Base-by-base conservation (phyloP, 2,113 vertebrate species). In the Irena cyanogastra region DNA sequence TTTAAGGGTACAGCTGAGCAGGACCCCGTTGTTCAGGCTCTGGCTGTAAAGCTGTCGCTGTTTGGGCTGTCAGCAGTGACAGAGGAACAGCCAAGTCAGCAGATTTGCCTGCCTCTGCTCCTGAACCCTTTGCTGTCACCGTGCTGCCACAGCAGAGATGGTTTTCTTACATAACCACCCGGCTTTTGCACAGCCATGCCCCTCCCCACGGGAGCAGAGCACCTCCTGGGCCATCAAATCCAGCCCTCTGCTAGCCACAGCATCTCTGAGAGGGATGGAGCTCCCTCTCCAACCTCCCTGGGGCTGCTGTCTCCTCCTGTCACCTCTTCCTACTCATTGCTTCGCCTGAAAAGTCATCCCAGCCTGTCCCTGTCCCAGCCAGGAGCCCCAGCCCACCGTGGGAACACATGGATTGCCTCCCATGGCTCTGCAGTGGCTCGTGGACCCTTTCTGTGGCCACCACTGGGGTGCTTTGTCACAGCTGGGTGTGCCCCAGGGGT, bases 1-100 rank as follows among this genome's bases (percentile, higher is more conserved):
- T 69, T 14, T 45, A 7, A 5, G 81, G 53, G 77, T 2, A 16
- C 28, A 57, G 19, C 47, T 12, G 77, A 52, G 91, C 54, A 37
- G 16, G 75, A 69, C 41, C 53, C 49, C 26, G 35, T 33, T 66
- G 82, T 72, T n/a, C 75, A 82, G 92, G 53, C 27, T 63, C 78
- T 1, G 2, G 87, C 89, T 94, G 64, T 72, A 41, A 78, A 52
- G 44, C 44, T 10, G 1, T 68, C 89, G 92, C 56, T 57, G 44
- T 92, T 76, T 74, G 57, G 71, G 92, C 9, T 42, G 52, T 87
- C 83, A 44, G 93, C 23, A 28, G 81, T 39, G 74, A 65, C 70
- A 57, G 74, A 60, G 41, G 49, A 96, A 65, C 42, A 94, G 95
- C 90, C 61, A 39, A 91, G 77, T 63, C 81, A 94, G 94, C 95